These are phyloP conservation scores for Hippoglossus hippoglossus DNA, from an alignment of 2,797 vertebrate genomes.

Conservation along the genomic window DNA sequence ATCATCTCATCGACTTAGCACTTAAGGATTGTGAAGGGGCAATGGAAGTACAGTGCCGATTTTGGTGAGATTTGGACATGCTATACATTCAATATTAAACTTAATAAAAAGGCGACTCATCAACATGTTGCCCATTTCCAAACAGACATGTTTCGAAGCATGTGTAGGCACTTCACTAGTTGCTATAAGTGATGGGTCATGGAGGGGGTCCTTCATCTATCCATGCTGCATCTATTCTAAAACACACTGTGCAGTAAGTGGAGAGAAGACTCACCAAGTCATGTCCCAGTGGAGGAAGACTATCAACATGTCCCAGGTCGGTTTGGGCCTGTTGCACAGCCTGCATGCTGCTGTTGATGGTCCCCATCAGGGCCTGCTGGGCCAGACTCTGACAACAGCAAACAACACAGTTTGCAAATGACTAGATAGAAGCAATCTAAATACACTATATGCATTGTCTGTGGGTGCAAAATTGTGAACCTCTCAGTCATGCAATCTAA, in stretches of 20 bases:
- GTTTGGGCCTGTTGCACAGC: constrained; percentile 95
- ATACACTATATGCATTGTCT: neutral
- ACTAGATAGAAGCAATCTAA: constrained; percentile 34
- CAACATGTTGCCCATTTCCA: no score
- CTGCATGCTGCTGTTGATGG: constrained; percentile 98
- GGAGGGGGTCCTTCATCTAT: neutral
- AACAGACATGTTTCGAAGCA: no score
- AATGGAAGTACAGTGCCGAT: no score
- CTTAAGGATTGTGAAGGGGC: neutral
- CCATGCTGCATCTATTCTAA: constrained; percentile 15
- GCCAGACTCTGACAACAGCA: constrained; percentile 89
- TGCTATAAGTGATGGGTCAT: constrained; percentile 12
- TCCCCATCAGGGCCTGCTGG: constrained; percentile 98
- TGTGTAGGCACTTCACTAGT: neutral
- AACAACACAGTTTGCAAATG: constrained; percentile 27
- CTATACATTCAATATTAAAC: no score
- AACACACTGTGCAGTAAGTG: constrained; percentile 9
- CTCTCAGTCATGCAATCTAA: constrained; percentile 4
- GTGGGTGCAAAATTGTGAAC: constrained; percentile 8
- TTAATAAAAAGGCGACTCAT: no score
- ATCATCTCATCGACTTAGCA: no score
- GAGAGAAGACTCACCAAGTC: constrained; percentile 89
- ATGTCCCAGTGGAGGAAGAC: constrained; percentile 96
- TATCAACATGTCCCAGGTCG: constrained; percentile 93
- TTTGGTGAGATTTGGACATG: no score